phyloP scores from a whole-genome alignment of 2,113 vertebrate genomes.

The Lagopus leucura region DNA sequence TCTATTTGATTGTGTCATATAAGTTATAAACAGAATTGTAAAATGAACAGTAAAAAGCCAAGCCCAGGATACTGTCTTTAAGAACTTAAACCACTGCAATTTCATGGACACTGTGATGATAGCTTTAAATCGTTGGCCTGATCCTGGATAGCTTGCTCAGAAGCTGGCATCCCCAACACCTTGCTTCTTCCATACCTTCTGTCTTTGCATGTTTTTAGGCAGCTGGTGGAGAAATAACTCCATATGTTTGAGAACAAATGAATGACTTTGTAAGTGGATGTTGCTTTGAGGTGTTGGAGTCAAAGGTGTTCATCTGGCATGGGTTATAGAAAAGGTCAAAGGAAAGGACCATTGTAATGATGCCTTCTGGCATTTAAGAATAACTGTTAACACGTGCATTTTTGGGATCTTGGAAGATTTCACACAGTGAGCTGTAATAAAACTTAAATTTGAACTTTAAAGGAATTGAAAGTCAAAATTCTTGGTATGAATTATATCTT shows the following conservation, averaged over 20 bases:
- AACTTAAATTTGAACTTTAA: background rate
- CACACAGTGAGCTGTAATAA: background rate
- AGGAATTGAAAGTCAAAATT: background rate
- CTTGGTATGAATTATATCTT: background rate
- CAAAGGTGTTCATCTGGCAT: background rate
- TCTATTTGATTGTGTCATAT: background rate
- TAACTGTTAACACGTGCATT: background rate
- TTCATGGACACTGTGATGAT: background rate
- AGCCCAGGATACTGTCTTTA: background rate
- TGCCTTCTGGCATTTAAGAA: background rate
- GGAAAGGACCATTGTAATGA: background rate
- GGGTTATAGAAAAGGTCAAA: background rate
- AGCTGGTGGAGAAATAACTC: background rate
- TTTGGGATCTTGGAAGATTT: background rate
- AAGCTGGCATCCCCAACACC: background rate
- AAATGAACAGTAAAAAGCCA: slow-evolving; percentile 1
- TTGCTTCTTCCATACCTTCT: background rate
- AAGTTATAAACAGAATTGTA: slow-evolving; percentile 30
- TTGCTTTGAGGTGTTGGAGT: slow-evolving; percentile 4
- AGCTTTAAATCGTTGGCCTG: background rate
- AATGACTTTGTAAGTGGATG: background rate
- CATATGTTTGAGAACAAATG: background rate
- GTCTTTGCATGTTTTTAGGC: background rate
- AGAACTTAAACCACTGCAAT: background rate
- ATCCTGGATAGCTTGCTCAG: background rate